Evolutionary conservation across 1,140 invertebrate genomes (phyloP), one percentile per base, ranked within the genome.

Genomic region (Babylonia areolata): DNA sequence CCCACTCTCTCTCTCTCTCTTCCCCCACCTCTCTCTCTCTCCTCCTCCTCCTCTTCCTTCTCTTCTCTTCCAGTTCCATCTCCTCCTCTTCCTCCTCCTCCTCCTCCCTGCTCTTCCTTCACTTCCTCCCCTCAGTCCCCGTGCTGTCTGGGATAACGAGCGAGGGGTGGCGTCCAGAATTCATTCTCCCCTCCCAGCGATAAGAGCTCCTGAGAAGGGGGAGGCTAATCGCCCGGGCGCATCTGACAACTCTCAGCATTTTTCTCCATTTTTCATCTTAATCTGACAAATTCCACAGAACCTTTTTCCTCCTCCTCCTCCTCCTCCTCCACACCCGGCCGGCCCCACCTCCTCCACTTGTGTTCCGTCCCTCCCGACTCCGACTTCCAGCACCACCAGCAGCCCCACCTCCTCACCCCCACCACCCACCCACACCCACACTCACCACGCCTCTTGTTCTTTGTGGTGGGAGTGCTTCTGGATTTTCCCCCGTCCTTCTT

Each of bases 221-320:
- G 82, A 51, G 64, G 37, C 82, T 84, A 84, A 84, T 84, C 82
- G 82, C 82, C 82, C n/a, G 31, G 40, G 69, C 82, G 37, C 82
- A 84, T 84, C 82, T 84, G 82, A 84, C 82, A 84, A 84, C 35
- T 84, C 64, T 28, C 82, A 33, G 82, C 82, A 73, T 84, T 84
- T 75, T 75, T 75, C 58, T 69, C 82, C 82, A 84, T 84, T 84
- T 84, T 84, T 84, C 82, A 84, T 84, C 82, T 84, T 84, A 84
- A 84, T 84, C 82, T 84, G 82, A 84, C 82, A 84, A 84, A 84
- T 84, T 84, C 82, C 69, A 84, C 81, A 40, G 82, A 46, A 73
- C 82, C 82, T 28, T 71, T 83, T 84, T 54, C 58, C 46, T 51
- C 46, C 46, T 51, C 46, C 46, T 51, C 46, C 46, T 2, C 46